Evolutionary conservation across 2,888 invertebrate species (phyloP).

Genomic region (Epinotia bilunana): DNA sequence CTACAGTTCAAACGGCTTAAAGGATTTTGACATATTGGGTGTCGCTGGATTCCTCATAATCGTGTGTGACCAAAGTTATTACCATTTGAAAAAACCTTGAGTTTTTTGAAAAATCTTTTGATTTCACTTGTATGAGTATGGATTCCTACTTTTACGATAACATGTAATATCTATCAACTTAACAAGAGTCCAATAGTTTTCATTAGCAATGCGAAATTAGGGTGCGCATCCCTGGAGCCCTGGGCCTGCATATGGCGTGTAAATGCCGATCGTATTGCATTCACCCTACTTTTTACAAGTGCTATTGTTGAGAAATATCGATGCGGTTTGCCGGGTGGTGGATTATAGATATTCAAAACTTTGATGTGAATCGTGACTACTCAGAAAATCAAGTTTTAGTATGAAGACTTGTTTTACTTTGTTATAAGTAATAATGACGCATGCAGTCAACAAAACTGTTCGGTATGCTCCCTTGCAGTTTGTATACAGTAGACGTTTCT

Average conservation of each 20-base stretch:
- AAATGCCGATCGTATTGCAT: conserved; percentile 79
- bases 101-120: no score
- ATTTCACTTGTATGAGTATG: no score
- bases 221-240: conserved; percentile 63
- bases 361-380: neutral
- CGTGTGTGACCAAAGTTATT: no score
- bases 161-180: conserved; percentile 5
- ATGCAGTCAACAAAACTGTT: neutral
- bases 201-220: conserved; percentile 36
- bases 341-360: conserved; percentile 37
- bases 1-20: no score
- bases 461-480: no score
- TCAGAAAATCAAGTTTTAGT: neutral
- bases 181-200: conserved; percentile 31
- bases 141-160: neutral
- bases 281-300: conserved; percentile 54
- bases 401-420: neutral
- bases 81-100: no score
- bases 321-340: conserved; percentile 52
- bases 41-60: no score
- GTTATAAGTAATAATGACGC: neutral
- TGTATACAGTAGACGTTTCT: no score
- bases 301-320: conserved; percentile 54
- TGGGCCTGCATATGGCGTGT: conserved; percentile 82
- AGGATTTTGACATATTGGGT: no score